Conservation (phyloP, 2,113 vertebrate species). For the Mesocricetus auratus region DNA sequence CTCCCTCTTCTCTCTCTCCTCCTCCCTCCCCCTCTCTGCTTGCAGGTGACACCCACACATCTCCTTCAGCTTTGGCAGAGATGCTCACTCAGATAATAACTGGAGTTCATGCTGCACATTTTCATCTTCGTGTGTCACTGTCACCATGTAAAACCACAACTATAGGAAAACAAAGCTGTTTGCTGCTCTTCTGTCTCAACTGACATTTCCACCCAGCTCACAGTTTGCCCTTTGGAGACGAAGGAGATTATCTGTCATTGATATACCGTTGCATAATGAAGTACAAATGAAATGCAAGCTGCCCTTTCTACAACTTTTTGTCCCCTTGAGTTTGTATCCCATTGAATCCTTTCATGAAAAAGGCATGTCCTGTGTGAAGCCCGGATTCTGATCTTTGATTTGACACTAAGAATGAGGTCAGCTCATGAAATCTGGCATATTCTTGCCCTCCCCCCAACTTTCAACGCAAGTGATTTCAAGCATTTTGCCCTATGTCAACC, state of each 20-base stretch:
- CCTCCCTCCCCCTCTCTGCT: conserved; percentile 58
- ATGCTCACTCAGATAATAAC: conserved; percentile 86
- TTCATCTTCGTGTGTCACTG: conserved; percentile 88
- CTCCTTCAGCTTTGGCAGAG: conserved; percentile 85
- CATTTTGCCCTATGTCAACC: neutral
- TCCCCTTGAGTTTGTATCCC: conserved; percentile 40
- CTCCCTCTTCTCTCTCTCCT: conserved; percentile 29
- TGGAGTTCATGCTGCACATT: conserved; percentile 84
- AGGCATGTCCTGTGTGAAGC: neutral
- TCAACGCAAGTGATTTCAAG: conserved; percentile 38
- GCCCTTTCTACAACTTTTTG: rapidly evolving
- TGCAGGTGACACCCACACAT: conserved; percentile 88
- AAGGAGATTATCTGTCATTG: conserved; percentile 69
- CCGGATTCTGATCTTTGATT: neutral
- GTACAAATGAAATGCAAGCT: neutral
- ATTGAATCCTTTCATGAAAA: conserved; percentile 3
- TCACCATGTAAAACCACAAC: conserved; percentile 87
- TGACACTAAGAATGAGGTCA: conserved; percentile 11
- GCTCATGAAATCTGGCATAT: neutral
- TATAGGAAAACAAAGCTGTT: conserved; percentile 87
- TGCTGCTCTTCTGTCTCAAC: conserved; percentile 85
- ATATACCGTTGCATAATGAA: conserved; percentile 35
- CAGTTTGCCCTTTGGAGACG: conserved; percentile 78
- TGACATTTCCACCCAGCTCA: conserved; percentile 85
- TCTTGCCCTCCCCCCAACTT: conserved; percentile 28